phyloP scores from a whole-genome alignment of 2,797 vertebrate genomes.

The Petrocephalus sullivani region DNA sequence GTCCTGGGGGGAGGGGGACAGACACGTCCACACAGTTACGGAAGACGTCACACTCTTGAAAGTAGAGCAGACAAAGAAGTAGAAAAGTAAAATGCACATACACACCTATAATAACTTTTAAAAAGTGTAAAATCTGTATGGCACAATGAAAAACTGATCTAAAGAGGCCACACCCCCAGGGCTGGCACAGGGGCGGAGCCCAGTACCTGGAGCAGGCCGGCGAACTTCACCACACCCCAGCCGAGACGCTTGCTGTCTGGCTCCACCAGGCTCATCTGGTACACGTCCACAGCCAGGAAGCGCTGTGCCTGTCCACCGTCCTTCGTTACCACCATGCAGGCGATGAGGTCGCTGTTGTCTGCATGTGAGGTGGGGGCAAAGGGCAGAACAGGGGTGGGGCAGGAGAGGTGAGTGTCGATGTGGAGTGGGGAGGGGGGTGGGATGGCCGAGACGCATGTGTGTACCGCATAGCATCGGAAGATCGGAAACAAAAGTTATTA shows the following conservation, averaged over 20 bases:
- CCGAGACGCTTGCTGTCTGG: slow-evolving; percentile 89
- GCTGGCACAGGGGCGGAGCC: neutral
- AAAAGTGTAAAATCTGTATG: neutral
- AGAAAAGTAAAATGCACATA: neutral
- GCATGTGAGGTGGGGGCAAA: neutral
- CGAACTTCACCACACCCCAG: slow-evolving; percentile 97
- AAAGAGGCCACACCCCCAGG: neutral
- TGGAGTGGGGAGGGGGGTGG: neutral
- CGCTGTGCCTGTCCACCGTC: slow-evolving; percentile 86
- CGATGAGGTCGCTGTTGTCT: slow-evolving; percentile 98
- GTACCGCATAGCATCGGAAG: neutral
- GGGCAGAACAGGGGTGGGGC: neutral
- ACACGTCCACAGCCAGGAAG: slow-evolving; percentile 92
- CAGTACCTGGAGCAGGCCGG: slow-evolving; percentile 87
- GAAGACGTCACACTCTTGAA: neutral
- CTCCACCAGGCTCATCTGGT: slow-evolving; percentile 98
- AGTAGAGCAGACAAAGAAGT: neutral
- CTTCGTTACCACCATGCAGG: slow-evolving; percentile 91
- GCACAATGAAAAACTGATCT: neutral
- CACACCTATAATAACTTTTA: neutral
- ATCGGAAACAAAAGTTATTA: neutral
- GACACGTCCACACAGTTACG: neutral
- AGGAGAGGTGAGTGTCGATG: neutral
- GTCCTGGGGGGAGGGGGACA: slow-evolving; percentile 64
- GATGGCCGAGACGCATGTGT: neutral